Conservation (phyloP, 2,797 vertebrate genomes). For the Melanotaenia trifasciata region DNA sequence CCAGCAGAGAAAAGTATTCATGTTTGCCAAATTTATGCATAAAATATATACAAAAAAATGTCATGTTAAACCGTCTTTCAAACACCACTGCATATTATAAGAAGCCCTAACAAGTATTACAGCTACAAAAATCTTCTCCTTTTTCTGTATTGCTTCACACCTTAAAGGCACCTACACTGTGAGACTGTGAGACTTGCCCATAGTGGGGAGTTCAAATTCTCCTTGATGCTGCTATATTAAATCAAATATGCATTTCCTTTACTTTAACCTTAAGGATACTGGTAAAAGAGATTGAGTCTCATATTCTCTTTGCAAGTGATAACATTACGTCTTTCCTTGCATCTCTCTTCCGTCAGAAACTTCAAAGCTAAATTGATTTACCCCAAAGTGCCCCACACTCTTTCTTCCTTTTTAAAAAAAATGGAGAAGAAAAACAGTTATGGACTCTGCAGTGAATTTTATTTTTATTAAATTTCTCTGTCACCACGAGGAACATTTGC, state of each 20-base stretch:
- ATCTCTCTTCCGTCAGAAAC: slow-evolving; percentile 40
- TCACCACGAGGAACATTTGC: slow-evolving; percentile 11
- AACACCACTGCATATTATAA: background rate
- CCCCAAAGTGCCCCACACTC: slow-evolving; percentile 19
- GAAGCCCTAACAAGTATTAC: background rate
- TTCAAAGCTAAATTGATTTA: slow-evolving; percentile 54
- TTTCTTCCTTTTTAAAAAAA: background rate
- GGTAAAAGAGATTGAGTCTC: slow-evolving; percentile 52
- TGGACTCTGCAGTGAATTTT: slow-evolving; percentile 26
- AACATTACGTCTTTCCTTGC: slow-evolving; percentile 43
- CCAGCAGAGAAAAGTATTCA: too few species aligned
- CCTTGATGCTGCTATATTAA: slow-evolving; percentile 52
- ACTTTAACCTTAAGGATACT: slow-evolving; percentile 49
- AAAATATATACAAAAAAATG: background rate
- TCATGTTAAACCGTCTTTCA: background rate
- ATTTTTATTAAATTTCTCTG: slow-evolving; percentile 32
- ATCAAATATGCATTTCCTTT: slow-evolving; percentile 55
- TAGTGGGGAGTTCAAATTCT: slow-evolving; percentile 25
- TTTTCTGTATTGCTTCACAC: slow-evolving; percentile 4
- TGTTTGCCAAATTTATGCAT: background rate
- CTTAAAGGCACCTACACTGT: slow-evolving; percentile 22
- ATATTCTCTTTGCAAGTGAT: slow-evolving; percentile 51
- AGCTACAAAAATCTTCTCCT: background rate
- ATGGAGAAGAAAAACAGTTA: slow-evolving; percentile 40
- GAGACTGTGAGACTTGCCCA: slow-evolving; percentile 20